Evolutionary conservation across 2,888 invertebrate species (phyloP), one percentile per base, ranked within the genome.

Genomic region (Pachycephus smyrnensis): DNA sequence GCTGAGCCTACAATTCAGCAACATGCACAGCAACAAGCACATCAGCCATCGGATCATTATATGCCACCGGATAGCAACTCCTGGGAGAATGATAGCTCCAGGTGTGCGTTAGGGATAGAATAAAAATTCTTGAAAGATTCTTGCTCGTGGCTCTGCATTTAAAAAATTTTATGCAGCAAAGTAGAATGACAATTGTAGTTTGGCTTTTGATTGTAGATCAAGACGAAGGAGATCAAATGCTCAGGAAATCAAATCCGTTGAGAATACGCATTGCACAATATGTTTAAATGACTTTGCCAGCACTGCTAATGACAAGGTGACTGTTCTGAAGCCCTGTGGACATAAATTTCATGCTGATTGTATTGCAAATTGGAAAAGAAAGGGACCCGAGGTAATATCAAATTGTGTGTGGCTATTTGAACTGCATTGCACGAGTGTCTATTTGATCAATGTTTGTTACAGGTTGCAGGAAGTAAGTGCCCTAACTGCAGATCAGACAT

Each of bases 341-440:
- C 86, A 86, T 76, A 78, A 77, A 31, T 86, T 86, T 79, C 86
- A 86, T 80, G 78, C 81, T 35, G 37, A 35, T 1, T 86, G 86
- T 76, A 84, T 86, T 32, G 78, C 79, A 71, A 76, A 84, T 73
- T 86, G 86, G 86, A 81, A 76, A 32, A 69, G 75, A 68, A 80
- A 81, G 30, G 84, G 84, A 78, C 78, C 79, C 6, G 74, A 68
- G 82, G 86, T 86, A 80, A 79, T 35, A 35, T 23, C 55, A 55
- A 55, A 55, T 55, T 0, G 23, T 55, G 40, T 15, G 23, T 55
- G 23, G 9, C 23, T 55, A 9, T 23, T 55, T 23, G 2, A 55
- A 0, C 23, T 55, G 0, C 0, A 6, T 55, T 23, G 55, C 23
- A 55, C 9, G 9, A 55, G 15, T 23, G 55, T 55, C 23, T 55